phyloP scores from a whole-genome alignment of 2,888 invertebrate species.

The Cremastobaeus sp. region DNA sequence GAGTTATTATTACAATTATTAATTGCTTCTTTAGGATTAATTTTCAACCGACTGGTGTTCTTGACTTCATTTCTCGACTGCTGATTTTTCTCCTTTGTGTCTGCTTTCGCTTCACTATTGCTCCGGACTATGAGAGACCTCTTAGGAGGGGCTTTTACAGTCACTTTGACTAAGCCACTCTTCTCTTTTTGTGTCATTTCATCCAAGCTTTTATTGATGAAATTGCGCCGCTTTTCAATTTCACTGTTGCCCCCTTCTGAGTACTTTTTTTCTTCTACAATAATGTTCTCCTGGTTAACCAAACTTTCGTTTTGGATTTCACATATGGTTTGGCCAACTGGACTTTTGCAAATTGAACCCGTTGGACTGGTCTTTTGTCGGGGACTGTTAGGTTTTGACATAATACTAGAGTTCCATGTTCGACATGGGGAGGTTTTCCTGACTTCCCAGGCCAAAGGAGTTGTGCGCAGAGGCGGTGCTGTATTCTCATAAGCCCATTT shows the following conservation, averaged over 20 bases:
- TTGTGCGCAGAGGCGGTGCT: constrained; percentile 89
- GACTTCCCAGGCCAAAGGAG: constrained; percentile 96
- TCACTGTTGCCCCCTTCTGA: constrained; percentile 64
- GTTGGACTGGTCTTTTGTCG: constrained; percentile 74
- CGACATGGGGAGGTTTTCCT: constrained; percentile 86
- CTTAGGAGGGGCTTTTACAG: constrained; percentile 66
- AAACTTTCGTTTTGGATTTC: constrained; percentile 63
- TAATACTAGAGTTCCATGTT: constrained; percentile 70
- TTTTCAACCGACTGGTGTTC: constrained; percentile 34
- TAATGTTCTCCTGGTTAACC: constrained; percentile 36
- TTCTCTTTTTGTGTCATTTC: constrained; percentile 67
- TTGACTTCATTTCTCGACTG: constrained; percentile 53
- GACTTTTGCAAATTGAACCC: constrained; percentile 68
- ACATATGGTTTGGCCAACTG: constrained; percentile 73
- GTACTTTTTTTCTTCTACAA: constrained; percentile 69
- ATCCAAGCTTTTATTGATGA: constrained; percentile 62
- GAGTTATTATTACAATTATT: constrained; percentile 26
- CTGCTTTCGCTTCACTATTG: constrained; percentile 54
- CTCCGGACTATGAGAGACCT: constrained; percentile 62
- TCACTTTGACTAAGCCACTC: constrained; percentile 62
- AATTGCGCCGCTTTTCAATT: constrained; percentile 67
- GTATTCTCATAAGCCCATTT: constrained; percentile 97
- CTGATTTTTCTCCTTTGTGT: constrained; percentile 62
- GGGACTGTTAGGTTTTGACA: constrained; percentile 75
- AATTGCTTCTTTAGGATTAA: constrained; percentile 34